Percentiles rank a stretch among this genome's conserved stretches.
phyloP scores from a whole-genome alignment of 2,113 vertebrate genomes.

The Sorex fumeus region DNA sequence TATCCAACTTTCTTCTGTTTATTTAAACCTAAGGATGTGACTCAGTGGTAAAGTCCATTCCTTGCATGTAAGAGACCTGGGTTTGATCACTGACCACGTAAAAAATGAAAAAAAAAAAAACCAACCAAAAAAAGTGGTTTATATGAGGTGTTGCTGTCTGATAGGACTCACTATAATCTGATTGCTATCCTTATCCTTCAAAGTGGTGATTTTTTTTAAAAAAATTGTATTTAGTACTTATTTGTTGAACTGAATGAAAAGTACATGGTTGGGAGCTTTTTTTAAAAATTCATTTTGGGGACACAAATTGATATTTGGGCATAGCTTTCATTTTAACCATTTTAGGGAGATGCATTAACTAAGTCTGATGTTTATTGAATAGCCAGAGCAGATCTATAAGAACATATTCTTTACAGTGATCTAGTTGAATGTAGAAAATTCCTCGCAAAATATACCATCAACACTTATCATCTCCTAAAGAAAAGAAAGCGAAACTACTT shows the following conservation, averaged over 20 bases:
- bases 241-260: conserved; percentile 24
- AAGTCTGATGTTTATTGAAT: conserved; percentile 50
- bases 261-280: neutral
- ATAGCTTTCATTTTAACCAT: conserved; percentile 50
- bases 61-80: too few species aligned
- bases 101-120: too few species aligned
- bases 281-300: conserved; percentile 41
- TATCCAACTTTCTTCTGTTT: too few species aligned
- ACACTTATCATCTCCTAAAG: neutral
- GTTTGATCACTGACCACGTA: too few species aligned
- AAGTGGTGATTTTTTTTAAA: neutral
- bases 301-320: conserved; percentile 27
- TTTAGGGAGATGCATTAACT: conserved; percentile 11
- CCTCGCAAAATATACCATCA: neutral
- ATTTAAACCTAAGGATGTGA: too few species aligned
- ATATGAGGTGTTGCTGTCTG: neutral
- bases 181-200: conserved; percentile 1
- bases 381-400: conserved; percentile 31
- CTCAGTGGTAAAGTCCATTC: too few species aligned
- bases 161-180: neutral
- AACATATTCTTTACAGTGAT: neutral
- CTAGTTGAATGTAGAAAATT: conserved; percentile 23
- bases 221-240: conserved; percentile 6
- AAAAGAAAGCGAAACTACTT: neutral
- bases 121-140: neutral